Conservation (phyloP, 2,113 vertebrate species). For the Cervus canadensis region DNA sequence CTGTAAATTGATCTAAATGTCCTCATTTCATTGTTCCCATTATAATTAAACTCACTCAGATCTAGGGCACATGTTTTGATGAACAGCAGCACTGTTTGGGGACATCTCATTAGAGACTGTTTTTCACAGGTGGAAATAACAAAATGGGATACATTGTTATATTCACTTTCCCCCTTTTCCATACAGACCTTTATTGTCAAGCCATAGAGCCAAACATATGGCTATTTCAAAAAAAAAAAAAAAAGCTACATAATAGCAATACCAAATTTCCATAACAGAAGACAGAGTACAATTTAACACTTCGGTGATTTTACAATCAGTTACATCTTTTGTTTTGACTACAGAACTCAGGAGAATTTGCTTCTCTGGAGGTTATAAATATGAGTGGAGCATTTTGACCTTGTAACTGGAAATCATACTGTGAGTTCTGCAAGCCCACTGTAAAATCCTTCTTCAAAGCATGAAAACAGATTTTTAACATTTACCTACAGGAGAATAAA, state of each 20-base stretch:
- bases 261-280: background rate
- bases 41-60: conserved; percentile 29
- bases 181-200: background rate
- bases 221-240: background rate
- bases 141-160: conserved; percentile 1
- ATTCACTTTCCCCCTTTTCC: background rate
- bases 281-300: background rate
- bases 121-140: conserved; percentile 9
- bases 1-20: background rate
- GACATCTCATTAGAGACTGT: conserved; percentile 28
- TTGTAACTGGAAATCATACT: background rate
- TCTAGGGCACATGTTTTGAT: background rate
- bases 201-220: background rate
- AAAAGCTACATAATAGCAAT: background rate
- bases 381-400: background rate
- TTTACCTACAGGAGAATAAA: background rate
- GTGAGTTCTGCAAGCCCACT: background rate
- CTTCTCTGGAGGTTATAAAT: background rate
- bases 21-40: background rate
- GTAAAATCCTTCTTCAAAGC: background rate
- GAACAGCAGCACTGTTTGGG: background rate
- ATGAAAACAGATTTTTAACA: background rate
- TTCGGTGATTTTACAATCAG: background rate
- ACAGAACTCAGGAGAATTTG: background rate
- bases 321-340: background rate